phyloP scores from a whole-genome alignment of 2,797 vertebrate species.

The Anniella stebbinsi region DNA sequence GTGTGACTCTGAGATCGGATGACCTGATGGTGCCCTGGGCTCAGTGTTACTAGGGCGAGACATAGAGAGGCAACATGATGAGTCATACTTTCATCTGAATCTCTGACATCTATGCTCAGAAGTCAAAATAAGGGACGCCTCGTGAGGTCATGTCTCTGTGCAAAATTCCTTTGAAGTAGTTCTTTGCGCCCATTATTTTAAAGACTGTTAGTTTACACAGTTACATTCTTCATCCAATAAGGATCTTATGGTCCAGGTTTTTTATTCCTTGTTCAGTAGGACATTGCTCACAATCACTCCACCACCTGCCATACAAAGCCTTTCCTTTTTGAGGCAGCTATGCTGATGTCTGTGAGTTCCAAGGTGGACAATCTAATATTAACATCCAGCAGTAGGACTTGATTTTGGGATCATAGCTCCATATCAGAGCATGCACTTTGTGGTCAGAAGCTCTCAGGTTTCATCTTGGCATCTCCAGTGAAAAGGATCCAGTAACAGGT shows the following conservation, averaged over 20 bases:
- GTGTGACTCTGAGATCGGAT: not conserved
- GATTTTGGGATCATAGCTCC: not conserved
- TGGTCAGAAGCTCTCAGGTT: not conserved
- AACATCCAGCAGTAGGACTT: not conserved
- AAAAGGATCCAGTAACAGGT: not conserved
- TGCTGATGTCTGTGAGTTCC: not conserved
- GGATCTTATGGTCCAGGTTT: not conserved
- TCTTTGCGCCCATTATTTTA: not conserved
- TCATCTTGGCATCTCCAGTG: not conserved
- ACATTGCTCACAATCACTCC: not conserved
- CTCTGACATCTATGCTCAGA: conserved; percentile 7
- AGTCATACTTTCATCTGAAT: conserved; percentile 21
- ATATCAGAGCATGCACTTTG: not conserved
- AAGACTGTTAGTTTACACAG: not conserved
- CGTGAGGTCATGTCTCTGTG: not conserved
- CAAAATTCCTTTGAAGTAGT: not conserved
- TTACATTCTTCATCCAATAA: not conserved
- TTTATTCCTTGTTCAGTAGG: not conserved
- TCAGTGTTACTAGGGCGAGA: conserved; percentile 4
- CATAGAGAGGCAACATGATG: conserved; percentile 5
- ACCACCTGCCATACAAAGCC: not conserved
- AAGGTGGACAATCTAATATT: not conserved
- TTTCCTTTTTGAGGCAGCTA: not conserved
- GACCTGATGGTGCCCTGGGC: conserved; percentile 12
- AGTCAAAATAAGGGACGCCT: conserved; percentile 13